Evolutionary conservation across 2,113 vertebrate species (phyloP).

Genomic region (Hydrochoerus hydrochaeris): DNA sequence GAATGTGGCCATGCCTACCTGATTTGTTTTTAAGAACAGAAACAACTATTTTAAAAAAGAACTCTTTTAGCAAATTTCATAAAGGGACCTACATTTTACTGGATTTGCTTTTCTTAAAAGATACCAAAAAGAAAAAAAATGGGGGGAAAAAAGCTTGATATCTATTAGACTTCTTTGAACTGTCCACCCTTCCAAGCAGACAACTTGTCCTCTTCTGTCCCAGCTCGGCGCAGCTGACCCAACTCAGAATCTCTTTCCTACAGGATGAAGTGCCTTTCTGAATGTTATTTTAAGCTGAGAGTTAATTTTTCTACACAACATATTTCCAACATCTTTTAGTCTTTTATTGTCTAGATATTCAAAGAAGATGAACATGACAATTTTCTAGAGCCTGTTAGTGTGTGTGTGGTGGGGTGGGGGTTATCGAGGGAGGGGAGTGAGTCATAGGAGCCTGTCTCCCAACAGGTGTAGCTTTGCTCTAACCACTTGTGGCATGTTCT

Average conservation of each 20-base stretch:
- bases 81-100: slow-evolving; percentile 87
- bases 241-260: slow-evolving; percentile 93
- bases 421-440: slow-evolving; percentile 74
- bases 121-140: slow-evolving; percentile 87
- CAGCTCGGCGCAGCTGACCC: slow-evolving; percentile 90
- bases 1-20: slow-evolving; percentile 68
- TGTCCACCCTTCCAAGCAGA: slow-evolving; percentile 88
- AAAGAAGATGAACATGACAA: slow-evolving; percentile 86
- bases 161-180: slow-evolving; percentile 86
- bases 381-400: slow-evolving; percentile 89
- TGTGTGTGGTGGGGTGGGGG: slow-evolving; percentile 29
- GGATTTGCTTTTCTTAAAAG: slow-evolving; percentile 89
- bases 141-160: slow-evolving; percentile 85
- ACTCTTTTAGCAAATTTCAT: slow-evolving; percentile 90
- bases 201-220: slow-evolving; percentile 69
- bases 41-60: slow-evolving; percentile 88
- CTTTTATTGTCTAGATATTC: slow-evolving; percentile 89
- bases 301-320: slow-evolving; percentile 93
- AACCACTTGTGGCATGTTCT: slow-evolving; percentile 42
- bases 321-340: slow-evolving; percentile 93
- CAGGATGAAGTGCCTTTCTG: slow-evolving; percentile 99
- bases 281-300: slow-evolving; percentile 93
- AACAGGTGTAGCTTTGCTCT: slow-evolving; percentile 68
- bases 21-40: slow-evolving; percentile 78
- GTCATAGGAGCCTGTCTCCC: slow-evolving; percentile 85